Percentiles rank a stretch among this genome's conserved stretches.
These are phyloP conservation scores for Synaphobranchus kaupii DNA, from an alignment of 2,797 vertebrate genomes.

Conservation along the genomic window DNA sequence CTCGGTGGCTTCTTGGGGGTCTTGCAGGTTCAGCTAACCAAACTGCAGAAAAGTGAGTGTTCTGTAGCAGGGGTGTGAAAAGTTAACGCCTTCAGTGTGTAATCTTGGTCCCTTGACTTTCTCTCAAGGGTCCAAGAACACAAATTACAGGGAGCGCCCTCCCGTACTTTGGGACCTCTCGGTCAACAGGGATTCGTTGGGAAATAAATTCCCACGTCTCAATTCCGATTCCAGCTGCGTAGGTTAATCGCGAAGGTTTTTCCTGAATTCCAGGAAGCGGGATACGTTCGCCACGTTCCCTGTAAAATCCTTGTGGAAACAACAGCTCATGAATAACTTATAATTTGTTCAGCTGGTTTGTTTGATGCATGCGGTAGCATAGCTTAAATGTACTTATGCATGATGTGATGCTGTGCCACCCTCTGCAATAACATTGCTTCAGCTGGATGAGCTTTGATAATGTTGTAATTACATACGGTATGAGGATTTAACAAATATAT, in stretches of 20 bases:
- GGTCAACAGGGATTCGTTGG: background rate
- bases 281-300: background rate
- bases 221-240: background rate
- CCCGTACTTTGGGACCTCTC: background rate
- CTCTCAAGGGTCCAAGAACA: background rate
- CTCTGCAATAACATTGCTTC: background rate
- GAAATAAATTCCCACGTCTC: background rate
- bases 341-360: background rate
- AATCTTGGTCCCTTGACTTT: background rate
- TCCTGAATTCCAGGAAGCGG: background rate
- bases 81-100: background rate
- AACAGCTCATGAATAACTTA: background rate
- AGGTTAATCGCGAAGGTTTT: background rate
- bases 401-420: background rate
- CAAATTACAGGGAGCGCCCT: background rate
- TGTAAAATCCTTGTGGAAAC: background rate
- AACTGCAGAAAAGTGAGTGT: background rate
- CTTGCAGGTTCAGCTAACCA: background rate
- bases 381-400: background rate
- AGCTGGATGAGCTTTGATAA: background rate
- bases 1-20: background rate
- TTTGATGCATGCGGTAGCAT: background rate
- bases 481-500: background rate
- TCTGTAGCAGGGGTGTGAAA: background rate
- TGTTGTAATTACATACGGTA: background rate